phyloP scores from a whole-genome alignment of 2,113 vertebrate genomes.

The Suncus etruscus region DNA sequence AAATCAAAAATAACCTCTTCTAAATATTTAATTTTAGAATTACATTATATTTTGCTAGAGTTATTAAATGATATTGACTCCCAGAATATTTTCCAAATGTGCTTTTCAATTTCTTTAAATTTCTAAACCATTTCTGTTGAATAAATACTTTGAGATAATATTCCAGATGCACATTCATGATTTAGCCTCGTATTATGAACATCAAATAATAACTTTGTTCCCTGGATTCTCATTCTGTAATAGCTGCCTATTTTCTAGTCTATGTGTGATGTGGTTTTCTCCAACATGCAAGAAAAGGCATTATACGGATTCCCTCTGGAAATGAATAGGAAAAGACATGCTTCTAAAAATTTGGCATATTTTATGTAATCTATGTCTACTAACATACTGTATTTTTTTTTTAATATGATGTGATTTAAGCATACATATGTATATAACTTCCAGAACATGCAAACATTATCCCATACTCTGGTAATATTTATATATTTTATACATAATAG shows the following conservation, averaged over 20 bases:
- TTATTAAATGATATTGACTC: not conserved
- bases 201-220: conserved; percentile 47
- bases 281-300: conserved; percentile 19
- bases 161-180: not conserved
- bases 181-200: conserved; percentile 15
- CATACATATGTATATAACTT: not conserved
- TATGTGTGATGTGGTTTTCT: not conserved
- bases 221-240: conserved; percentile 30
- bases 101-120: conserved; percentile 34
- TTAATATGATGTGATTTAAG: not conserved
- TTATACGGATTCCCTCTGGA: conserved; percentile 66
- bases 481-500: not conserved
- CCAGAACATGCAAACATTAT: not conserved
- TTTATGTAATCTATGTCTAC: conserved; percentile 64
- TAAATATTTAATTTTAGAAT: conserved; percentile 8
- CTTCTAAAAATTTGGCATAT: conserved; percentile 68
- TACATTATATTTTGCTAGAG: conserved; percentile 29
- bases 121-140: not conserved
- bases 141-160: not conserved
- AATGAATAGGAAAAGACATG: conserved; percentile 75
- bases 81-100: conserved; percentile 37
- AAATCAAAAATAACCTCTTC: not conserved
- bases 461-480: not conserved
- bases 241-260: conserved; percentile 45
- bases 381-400: too few species aligned